These are phyloP conservation scores for Mythimna pallens DNA, from an alignment of 2,888 invertebrate species.

Conservation along the genomic window DNA sequence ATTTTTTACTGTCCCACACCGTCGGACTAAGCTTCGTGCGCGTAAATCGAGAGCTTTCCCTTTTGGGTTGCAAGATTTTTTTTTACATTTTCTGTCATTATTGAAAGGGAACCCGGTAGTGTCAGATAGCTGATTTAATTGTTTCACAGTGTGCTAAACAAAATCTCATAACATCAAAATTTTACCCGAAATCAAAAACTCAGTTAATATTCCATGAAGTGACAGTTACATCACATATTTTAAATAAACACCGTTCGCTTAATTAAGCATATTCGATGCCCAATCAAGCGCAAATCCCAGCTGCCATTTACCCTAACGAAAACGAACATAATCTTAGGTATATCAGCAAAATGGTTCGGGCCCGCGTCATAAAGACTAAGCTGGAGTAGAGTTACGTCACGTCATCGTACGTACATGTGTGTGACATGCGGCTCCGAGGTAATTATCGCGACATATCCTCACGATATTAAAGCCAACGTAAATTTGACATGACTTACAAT, in stretches of 20 bases:
- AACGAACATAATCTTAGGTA: constrained; percentile 38
- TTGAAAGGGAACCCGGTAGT: background rate
- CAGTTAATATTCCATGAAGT: background rate
- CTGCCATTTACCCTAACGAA: constrained; percentile 21
- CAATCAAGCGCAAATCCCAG: constrained; percentile 41
- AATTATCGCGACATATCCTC: constrained; percentile 72
- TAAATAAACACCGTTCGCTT: constrained; percentile 1
- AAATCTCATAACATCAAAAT: no score
- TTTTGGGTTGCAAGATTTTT: constrained; percentile 6
- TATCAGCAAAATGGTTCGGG: constrained; percentile 51
- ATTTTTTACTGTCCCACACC: constrained; percentile 68
- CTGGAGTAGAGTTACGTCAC: constrained; percentile 55
- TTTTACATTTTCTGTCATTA: background rate
- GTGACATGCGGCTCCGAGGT: constrained; percentile 56
- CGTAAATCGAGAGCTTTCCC: constrained; percentile 42
- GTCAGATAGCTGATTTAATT: background rate
- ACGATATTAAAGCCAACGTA: constrained; percentile 77
- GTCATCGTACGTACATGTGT: constrained; percentile 53
- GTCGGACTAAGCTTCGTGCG: constrained; percentile 48
- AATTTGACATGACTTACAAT: constrained; percentile 84
- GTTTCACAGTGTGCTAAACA: background rate
- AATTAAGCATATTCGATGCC: constrained; percentile 31
- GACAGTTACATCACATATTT: constrained; percentile 1
- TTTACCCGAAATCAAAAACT: no score
- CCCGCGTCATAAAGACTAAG: constrained; percentile 58